A percentile compares a stretch with the other conserved stretches of the same genome.
These are phyloP conservation scores for Hypsibius dujardini DNA, from an alignment of 1,140 invertebrate genomes.

Conservation along the genomic window DNA sequence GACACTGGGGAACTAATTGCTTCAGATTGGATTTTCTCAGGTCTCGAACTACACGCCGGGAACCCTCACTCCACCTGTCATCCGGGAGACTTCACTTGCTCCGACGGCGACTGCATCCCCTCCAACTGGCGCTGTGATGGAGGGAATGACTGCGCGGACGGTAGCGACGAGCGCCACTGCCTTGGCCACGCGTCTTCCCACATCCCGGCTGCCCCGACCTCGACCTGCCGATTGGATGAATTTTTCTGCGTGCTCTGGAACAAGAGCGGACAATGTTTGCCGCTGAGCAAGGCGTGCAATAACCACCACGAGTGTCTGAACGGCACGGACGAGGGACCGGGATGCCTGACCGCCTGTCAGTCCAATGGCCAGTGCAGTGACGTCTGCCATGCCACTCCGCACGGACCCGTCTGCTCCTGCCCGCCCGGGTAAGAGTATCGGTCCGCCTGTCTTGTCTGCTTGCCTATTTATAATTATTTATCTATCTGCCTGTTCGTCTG, in stretches of 20 bases:
- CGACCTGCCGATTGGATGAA: not conserved
- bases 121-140: slow-evolving; percentile 17
- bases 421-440: not conserved
- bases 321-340: slow-evolving; percentile 11
- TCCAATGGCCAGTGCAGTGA: not conserved
- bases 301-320: not conserved
- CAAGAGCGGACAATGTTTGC: not conserved
- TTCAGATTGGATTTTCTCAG: too few species aligned
- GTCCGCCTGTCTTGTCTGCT: too few species aligned
- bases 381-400: not conserved
- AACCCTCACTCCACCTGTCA: not conserved
- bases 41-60: too few species aligned
- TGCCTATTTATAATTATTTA: too few species aligned
- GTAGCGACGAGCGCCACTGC: slow-evolving; percentile 20
- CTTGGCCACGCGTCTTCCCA: not conserved
- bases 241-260: not conserved
- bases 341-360: not conserved
- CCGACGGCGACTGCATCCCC: slow-evolving; percentile 21
- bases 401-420: not conserved
- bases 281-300: slow-evolving; percentile 3
- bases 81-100: slow-evolving; percentile 14
- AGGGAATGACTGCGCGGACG: slow-evolving; percentile 20
- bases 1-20: too few species aligned
- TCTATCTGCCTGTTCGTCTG: too few species aligned
- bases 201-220: too few species aligned